phyloP scores from a whole-genome alignment of 2,888 invertebrate genomes.

The Conops quadrifasciatus region DNA sequence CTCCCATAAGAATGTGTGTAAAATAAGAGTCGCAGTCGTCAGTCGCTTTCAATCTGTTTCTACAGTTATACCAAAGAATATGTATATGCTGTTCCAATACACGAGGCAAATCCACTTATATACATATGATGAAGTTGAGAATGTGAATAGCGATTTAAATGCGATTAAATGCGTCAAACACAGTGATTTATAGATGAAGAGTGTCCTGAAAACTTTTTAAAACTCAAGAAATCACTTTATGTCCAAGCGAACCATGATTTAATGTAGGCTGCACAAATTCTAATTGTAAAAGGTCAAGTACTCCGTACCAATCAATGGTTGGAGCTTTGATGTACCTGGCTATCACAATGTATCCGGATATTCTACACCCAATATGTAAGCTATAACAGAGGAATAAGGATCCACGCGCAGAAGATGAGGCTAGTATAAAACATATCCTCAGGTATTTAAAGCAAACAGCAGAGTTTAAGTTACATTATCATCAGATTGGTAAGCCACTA shows the following conservation, averaged over 20 bases:
- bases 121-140: no score
- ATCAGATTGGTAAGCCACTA: conserved; percentile 38
- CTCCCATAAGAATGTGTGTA: no score
- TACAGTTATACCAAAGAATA: no score
- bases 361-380: conserved; percentile 44
- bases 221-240: conserved; percentile 38
- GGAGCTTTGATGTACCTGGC: conserved; percentile 43
- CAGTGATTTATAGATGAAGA: conserved; percentile 32
- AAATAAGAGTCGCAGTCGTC: no score
- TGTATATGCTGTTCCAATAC: no score
- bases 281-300: conserved; percentile 34
- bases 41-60: no score
- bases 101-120: no score
- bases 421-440: conserved; percentile 43
- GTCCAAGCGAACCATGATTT: conserved; percentile 40
- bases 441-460: conserved; percentile 39
- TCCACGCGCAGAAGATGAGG: conserved; percentile 45
- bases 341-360: conserved; percentile 41
- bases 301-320: conserved; percentile 41
- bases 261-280: conserved; percentile 35
- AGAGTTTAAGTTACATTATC: conserved; percentile 40
- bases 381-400: conserved; percentile 44
- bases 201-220: conserved; percentile 36
- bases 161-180: conserved; percentile 41
- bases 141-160: conserved; percentile 36